Percentiles rank a stretch among this genome's conserved stretches.
These are phyloP conservation scores for Engystomops pustulosus DNA, from an alignment of 2,113 vertebrate genomes.

Conservation along the genomic window DNA sequence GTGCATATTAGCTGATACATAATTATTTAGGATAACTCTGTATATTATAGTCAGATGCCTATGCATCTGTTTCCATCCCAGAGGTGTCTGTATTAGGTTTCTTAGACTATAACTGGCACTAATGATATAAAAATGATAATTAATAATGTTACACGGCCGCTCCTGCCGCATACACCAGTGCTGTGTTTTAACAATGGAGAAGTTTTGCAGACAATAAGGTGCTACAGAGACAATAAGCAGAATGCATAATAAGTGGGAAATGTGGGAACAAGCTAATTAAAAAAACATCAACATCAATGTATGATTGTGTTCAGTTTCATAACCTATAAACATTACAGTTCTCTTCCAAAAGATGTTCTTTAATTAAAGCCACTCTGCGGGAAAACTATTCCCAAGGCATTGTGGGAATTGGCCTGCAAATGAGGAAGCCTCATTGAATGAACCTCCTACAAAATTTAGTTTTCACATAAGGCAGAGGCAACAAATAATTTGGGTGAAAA, in stretches of 20 bases:
- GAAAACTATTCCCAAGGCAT: constrained; percentile 39
- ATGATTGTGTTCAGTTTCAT: constrained; percentile 52
- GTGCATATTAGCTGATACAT: neutral
- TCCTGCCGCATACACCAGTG: neutral
- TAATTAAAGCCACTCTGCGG: constrained; percentile 55
- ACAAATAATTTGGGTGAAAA: constrained; percentile 20
- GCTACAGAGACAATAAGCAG: constrained; percentile 53
- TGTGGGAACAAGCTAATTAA: constrained; percentile 54
- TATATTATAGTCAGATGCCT: constrained; percentile 41
- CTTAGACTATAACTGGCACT: constrained; percentile 26
- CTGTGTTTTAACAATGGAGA: constrained; percentile 38
- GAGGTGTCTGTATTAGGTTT: constrained; percentile 38
- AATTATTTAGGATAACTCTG: constrained; percentile 38
- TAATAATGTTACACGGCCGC: constrained; percentile 31
- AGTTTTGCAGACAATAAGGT: constrained; percentile 56
- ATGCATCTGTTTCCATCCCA: constrained; percentile 34
- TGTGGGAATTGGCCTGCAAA: constrained; percentile 37
- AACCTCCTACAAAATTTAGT: neutral
- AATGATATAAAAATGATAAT: constrained; percentile 58
- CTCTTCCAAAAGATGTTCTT: constrained; percentile 48
- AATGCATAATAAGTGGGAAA: constrained; percentile 52
- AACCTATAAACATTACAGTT: constrained; percentile 58
- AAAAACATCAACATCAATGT: constrained; percentile 57
- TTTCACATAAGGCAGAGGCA: neutral
- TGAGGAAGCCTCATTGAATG: neutral